Evolutionary conservation across 2,113 vertebrate species (phyloP).

Genomic region (Tenebrosternarchus preto): DNA sequence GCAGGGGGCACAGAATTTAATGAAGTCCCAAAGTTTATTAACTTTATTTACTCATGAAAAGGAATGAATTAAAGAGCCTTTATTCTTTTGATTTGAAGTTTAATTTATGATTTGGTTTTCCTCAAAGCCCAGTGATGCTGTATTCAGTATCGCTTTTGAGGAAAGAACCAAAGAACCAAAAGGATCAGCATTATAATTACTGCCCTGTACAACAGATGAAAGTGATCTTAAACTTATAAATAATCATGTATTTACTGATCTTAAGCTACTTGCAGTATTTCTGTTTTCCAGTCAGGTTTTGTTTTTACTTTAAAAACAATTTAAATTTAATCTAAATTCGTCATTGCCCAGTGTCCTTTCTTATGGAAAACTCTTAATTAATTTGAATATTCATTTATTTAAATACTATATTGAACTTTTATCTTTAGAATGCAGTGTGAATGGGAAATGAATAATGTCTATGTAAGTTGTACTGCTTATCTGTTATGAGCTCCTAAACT

Average conservation of each 20-base stretch:
- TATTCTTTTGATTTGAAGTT: no score
- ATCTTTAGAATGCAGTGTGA: constrained; percentile 6
- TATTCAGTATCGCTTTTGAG: neutral
- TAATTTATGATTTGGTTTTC: no score
- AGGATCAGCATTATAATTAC: no score
- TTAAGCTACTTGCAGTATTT: neutral
- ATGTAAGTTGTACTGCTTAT: constrained; percentile 26
- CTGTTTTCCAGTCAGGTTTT: neutral
- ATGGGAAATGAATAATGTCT: constrained; percentile 32
- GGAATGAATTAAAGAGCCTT: constrained; percentile 53
- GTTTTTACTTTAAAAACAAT: neutral
- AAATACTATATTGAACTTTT: constrained; percentile 17
- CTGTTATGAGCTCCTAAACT: constrained; percentile 29
- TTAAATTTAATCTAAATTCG: neutral
- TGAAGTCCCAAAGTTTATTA: constrained; percentile 64
- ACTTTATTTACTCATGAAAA: constrained; percentile 74
- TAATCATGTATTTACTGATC: neutral
- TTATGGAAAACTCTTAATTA: neutral
- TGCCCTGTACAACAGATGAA: neutral
- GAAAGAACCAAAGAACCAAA: neutral
- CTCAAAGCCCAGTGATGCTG: neutral
- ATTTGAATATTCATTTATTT: constrained; percentile 27
- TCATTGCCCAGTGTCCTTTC: neutral
- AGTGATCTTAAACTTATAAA: neutral
- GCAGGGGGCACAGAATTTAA: constrained; percentile 70